These are phyloP conservation scores for Oxystoma pomonae DNA, from an alignment of 2,888 invertebrate species.

Conservation along the genomic window DNA sequence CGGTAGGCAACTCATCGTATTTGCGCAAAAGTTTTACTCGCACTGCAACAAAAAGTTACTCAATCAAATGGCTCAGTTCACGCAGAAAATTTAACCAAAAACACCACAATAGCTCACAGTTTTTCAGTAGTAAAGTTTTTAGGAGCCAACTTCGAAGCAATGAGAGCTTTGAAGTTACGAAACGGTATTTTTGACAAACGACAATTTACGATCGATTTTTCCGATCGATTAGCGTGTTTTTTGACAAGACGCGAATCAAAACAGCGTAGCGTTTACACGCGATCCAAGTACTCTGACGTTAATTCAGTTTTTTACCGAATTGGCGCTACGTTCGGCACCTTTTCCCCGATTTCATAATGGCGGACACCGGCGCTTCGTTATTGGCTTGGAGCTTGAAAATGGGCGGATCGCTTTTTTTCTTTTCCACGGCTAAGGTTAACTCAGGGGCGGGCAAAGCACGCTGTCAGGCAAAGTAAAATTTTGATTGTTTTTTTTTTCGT, in stretches of 20 bases:
- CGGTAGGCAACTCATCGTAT: too few relatives aligned
- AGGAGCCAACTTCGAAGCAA: too few relatives aligned
- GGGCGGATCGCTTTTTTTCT: slow-evolving; percentile 32
- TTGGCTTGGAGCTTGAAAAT: slow-evolving; percentile 33
- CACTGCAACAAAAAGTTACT: too few relatives aligned
- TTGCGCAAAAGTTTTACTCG: too few relatives aligned
- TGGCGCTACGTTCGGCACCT: slow-evolving; percentile 36
- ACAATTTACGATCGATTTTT: slow-evolving; percentile 32
- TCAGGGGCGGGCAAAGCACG: slow-evolving; percentile 24
- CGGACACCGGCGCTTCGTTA: slow-evolving; percentile 31
- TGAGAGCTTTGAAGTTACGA: too few relatives aligned
- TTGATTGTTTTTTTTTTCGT: slow-evolving; percentile 31
- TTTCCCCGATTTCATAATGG: slow-evolving; percentile 39
- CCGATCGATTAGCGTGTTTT: slow-evolving; percentile 42
- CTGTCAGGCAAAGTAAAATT: slow-evolving; percentile 32
- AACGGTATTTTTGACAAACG: slow-evolving; percentile 1
- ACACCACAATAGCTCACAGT: too few relatives aligned
- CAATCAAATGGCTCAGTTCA: too few relatives aligned
- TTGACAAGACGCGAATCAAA: slow-evolving; percentile 37
- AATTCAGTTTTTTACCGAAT: slow-evolving; percentile 38
- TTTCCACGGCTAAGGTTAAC: background rate
- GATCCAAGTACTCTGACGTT: slow-evolving; percentile 37
- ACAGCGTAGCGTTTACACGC: slow-evolving; percentile 39
- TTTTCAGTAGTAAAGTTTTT: too few relatives aligned
- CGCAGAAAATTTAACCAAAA: too few relatives aligned